phyloP scores from a whole-genome alignment of 2,797 vertebrate genomes.

The Myotis planiceps region DNA sequence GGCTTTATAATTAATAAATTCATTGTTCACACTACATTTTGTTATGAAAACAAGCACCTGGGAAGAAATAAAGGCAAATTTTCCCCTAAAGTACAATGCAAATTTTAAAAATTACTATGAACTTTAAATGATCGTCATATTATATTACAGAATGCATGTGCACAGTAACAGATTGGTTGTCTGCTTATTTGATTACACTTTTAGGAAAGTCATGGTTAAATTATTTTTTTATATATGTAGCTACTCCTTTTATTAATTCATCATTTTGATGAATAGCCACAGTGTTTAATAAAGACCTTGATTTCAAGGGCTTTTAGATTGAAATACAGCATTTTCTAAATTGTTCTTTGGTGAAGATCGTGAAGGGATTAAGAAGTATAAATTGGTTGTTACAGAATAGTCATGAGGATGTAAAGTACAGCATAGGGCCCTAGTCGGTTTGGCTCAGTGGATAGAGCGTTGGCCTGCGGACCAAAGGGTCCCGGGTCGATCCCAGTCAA shows the following conservation, averaged over 20 bases:
- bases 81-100: neutral
- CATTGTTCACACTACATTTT: neutral
- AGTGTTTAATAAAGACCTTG: neutral
- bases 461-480: too few species aligned
- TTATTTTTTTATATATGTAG: conserved; percentile 27
- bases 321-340: neutral
- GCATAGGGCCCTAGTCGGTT: neutral
- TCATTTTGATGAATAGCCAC: neutral
- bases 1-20: conserved; percentile 31
- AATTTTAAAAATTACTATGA: neutral
- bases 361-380: neutral
- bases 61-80: neutral
- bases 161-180: neutral
- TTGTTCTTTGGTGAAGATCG: neutral
- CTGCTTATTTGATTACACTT: neutral
- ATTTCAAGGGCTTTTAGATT: neutral
- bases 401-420: neutral
- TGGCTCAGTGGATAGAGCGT: too few species aligned
- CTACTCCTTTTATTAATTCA: conserved; percentile 6
- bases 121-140: neutral
- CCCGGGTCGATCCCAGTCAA: too few species aligned
- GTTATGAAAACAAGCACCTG: neutral
- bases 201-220: conserved; percentile 28
- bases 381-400: neutral
- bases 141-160: neutral